Evolutionary conservation across 2,888 invertebrate genomes (phyloP), one percentile per base, ranked within the genome.

Genomic region (Aproaerema taeniolella): DNA sequence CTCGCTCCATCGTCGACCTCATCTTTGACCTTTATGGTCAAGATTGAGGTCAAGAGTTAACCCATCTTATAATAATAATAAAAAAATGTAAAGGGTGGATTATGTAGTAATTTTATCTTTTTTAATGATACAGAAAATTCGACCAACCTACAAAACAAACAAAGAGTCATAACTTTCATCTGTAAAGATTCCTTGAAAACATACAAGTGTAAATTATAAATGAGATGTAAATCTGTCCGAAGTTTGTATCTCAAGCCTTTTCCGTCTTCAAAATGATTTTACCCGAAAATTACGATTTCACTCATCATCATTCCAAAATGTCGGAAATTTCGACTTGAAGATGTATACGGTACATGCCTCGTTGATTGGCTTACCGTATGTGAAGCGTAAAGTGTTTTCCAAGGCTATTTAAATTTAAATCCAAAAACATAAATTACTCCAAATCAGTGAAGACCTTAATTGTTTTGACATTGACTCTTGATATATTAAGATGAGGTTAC

Each of bases 331-430:
- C 6, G 20, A 8, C 4, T 20, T 6, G 8, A 20, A 20, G 4
- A 20, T 20, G 5, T 20, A 6, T 6, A 8, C 5, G 4, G 20
- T 4, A 20, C 20, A 49, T 41, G 39, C 32, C 25, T 33, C 46
- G 43, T 45, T 56, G 54, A 51, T 48, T 52, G 31, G 43, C 43
- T 40, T 50, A 47, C 43, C 44, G 48, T 47, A 45, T 42, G 43
- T 47, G 46, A 50, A 52, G 50, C 49, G 58, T 58, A 61, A n/a
- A 75, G 67, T 67, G 66, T 51, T 62, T 28, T 55, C 63, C 78
- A 80, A 78, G 77, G 79, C 60, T 73, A 56, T 71, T 68, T 76
- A 30, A 38, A 31, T 71, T 68, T 76, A 24, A 35, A 25, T 31
- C 13, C 53, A 61, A 60, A 61, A 36, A 45, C 57, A 61, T 68